Conservation (phyloP, 2,888 invertebrate genomes). For the Alloscopus bannaensis region DNA sequence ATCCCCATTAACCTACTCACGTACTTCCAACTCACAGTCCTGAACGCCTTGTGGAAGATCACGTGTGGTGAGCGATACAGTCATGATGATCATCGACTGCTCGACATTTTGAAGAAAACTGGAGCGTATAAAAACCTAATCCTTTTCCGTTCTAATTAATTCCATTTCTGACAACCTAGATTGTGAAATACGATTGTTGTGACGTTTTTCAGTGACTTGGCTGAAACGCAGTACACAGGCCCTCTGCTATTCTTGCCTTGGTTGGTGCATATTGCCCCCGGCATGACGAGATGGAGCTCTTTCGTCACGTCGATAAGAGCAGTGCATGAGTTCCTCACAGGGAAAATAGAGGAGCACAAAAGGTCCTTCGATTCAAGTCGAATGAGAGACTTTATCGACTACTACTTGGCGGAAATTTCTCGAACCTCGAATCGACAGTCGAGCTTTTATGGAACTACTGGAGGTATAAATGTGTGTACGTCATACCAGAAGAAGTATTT, state of each 20-base stretch:
- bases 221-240: constrained; percentile 72
- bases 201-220: constrained; percentile 65
- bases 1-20: constrained; percentile 64
- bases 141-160: constrained; percentile 4
- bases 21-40: constrained; percentile 69
- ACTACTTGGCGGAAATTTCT: constrained; percentile 68
- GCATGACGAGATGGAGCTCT: constrained; percentile 70
- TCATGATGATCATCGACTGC: constrained; percentile 67
- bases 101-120: constrained; percentile 69
- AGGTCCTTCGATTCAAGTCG: constrained; percentile 41
- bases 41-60: constrained; percentile 72
- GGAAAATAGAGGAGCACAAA: constrained; percentile 67
- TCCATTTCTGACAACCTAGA: not conserved
- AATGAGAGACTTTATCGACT: constrained; percentile 69
- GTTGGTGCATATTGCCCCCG: constrained; percentile 68
- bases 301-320: constrained; percentile 69
- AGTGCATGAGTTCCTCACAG: constrained; percentile 67
- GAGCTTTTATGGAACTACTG: constrained; percentile 66
- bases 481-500: not conserved
- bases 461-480: constrained; percentile 56
- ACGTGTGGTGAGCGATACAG: constrained; percentile 71
- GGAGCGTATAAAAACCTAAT: constrained; percentile 66
- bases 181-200: not conserved
- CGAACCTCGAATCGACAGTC: constrained; percentile 66
- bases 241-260: constrained; percentile 72